Evolutionary conservation across 2,797 vertebrate genomes (phyloP), one percentile per base, ranked within the genome.

Genomic region (Enteromius radiatus): DNA sequence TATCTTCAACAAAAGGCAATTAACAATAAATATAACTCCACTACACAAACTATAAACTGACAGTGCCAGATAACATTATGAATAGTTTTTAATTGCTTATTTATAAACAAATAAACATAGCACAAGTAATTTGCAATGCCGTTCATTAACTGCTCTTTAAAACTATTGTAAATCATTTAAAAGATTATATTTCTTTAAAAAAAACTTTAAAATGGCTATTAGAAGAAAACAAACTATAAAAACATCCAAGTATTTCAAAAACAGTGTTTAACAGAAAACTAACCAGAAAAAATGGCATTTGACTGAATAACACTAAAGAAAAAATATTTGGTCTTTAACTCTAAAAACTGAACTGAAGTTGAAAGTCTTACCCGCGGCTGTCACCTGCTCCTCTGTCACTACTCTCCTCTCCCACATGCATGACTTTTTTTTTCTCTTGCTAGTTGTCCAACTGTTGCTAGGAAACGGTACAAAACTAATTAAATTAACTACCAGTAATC

Each of bases 391-490:
- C 61, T 33, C 71, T 68, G 59, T 68, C 47, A 79, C 47, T 70
- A 0, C 36, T 71, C 56, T 63, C 47, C 47, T 75, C 49, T 81
- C 36, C 64, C 41, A 76, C 70, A 78, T 63, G 67, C 78, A 78
- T 31, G 26, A 59, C 23, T 69, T 76, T 38, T 81, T 69, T 36
- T 33, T 67, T 75, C 83, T 86, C 83, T 81, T 80, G 82, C 87
- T 90, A 80, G 88, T 68, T 65, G 80, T 86, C 56, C 76, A 80
- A 54, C 85, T 89, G 93, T 94, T 94, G 92, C 93, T 93, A 91
- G 87, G 94, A 91, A 76, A 94, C 92, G 2, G 17, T 89, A 87
- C 87, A 68, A 68, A 73, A 65, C 67, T 54, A 82, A 49, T 47
- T 78, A 77, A 85, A 80, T 80, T 87, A 87, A 89, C 80, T 82